These are phyloP conservation scores for Falco columbarius DNA, from an alignment of 2,797 vertebrate genomes.

Conservation along the genomic window DNA sequence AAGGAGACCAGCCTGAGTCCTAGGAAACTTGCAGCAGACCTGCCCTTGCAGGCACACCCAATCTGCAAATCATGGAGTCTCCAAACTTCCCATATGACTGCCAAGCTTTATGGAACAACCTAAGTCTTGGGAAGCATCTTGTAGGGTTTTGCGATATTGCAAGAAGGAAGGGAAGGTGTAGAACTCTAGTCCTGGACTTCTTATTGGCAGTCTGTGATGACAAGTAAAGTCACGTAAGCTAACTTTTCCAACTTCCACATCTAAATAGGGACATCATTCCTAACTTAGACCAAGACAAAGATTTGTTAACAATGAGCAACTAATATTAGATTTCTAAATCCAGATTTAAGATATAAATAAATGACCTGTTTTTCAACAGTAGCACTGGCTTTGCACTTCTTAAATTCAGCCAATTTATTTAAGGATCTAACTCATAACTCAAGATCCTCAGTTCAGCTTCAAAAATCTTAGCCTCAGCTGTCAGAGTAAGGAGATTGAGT, in stretches of 20 bases:
- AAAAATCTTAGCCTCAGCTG: background rate
- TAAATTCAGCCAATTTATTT: background rate
- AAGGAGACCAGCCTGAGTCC: background rate
- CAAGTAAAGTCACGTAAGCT: background rate
- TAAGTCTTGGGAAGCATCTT: background rate
- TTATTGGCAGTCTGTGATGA: background rate
- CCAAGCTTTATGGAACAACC: background rate
- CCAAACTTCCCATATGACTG: background rate
- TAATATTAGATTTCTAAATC: conserved; percentile 19
- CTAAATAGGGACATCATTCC: background rate
- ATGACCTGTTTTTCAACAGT: background rate
- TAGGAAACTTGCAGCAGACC: background rate
- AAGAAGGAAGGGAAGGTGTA: background rate
- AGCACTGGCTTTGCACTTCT: background rate
- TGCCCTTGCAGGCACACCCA: background rate
- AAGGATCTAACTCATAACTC: background rate
- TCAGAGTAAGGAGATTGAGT: background rate
- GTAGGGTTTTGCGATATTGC: background rate
- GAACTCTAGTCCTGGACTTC: background rate
- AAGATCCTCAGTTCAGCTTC: background rate
- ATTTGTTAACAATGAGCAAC: background rate
- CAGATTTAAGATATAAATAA: conserved; percentile 24
- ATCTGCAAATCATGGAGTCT: background rate
- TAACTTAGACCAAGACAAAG: conserved; percentile 8
- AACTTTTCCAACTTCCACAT: background rate